Evolutionary conservation across 2,797 vertebrate genomes (phyloP).

Genomic region (Antrozous pallidus): DNA sequence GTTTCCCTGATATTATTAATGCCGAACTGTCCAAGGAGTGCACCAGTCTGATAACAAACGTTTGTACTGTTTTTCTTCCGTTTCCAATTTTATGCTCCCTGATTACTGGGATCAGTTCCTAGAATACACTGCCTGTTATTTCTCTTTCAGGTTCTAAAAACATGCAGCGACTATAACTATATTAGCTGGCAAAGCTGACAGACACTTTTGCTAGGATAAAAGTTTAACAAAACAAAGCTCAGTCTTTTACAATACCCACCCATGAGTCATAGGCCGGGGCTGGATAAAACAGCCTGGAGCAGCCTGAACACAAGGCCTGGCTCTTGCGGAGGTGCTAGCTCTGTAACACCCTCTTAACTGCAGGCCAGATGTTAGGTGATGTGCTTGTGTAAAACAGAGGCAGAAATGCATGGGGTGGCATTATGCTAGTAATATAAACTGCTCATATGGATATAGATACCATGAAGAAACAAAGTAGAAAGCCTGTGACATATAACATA

Average conservation of each 20-base stretch:
- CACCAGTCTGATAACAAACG: not conserved
- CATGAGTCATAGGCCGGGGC: not conserved
- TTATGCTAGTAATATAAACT: not conserved
- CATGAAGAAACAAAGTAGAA: not conserved
- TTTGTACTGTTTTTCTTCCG: accelerated
- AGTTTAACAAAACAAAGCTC: not conserved
- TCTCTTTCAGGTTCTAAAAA: not conserved
- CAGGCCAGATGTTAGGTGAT: not conserved
- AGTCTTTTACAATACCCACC: not conserved
- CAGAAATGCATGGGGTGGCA: not conserved
- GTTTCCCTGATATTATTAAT: not conserved
- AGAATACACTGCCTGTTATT: not conserved
- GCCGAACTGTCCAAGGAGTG: not conserved
- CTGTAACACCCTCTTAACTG: not conserved
- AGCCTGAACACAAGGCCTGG: not conserved
- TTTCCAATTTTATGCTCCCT: not conserved
- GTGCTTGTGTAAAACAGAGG: not conserved
- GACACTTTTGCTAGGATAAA: not conserved
- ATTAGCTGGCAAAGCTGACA: not conserved
- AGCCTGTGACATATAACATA: not conserved
- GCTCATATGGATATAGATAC: not conserved
- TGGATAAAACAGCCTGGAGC: not conserved
- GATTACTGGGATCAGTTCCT: not conserved
- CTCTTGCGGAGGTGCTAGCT: not conserved
- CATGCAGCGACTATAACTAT: not conserved